Base-by-base conservation (phyloP, 1,140 invertebrate species). In the Carcinoscorpius rotundicauda region DNA sequence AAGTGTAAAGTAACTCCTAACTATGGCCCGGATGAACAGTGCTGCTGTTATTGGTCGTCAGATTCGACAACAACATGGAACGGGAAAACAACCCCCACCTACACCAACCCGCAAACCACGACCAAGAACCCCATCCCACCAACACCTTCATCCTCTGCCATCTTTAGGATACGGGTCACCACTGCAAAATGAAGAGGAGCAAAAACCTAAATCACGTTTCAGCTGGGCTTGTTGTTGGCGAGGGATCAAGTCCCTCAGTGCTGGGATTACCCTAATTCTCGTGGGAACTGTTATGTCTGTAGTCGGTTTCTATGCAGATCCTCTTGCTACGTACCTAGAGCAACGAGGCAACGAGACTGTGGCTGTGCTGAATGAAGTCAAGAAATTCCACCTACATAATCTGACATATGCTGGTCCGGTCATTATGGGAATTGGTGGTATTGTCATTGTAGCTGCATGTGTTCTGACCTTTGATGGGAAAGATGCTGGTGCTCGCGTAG, bases 391-490 rank as follows among this genome's bases (percentile, higher is more conserved):
- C 73, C 80, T 93, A 52, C 92, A 92, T 76, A 93, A 94, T 75
- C 79, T 94, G 1, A 91, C 89, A 2, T 93, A 93, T 72, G 90
- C 89, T 4, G 91, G 91, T 6, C 91, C 91, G 6, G 91, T 93
- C 66, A 87, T 94, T 49, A 93, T 94, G 91, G 91, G 91, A 53
- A 85, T 93, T 55, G 91, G 91, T 79, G 90, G 88, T 88, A 81
- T 95, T 73, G 91, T 93, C 64, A 89, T 95, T 4, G 90, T 94
- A 2, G 90, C 91, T 5, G 89, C 90, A 0, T 93, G 90, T 70
- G 91, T 95, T n/a, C 91, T 94, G 89, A 93, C 91, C 1, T 94
- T 93, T 72, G 91, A 94, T 74, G 89, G 68, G 3, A 67, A 68
- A 29, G 71, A 72, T 53, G 61, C 68, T 6, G 66, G 68, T 52